Evolutionary conservation across 2,888 invertebrate genomes (phyloP).

Genomic region (Lysandra bellargus): DNA sequence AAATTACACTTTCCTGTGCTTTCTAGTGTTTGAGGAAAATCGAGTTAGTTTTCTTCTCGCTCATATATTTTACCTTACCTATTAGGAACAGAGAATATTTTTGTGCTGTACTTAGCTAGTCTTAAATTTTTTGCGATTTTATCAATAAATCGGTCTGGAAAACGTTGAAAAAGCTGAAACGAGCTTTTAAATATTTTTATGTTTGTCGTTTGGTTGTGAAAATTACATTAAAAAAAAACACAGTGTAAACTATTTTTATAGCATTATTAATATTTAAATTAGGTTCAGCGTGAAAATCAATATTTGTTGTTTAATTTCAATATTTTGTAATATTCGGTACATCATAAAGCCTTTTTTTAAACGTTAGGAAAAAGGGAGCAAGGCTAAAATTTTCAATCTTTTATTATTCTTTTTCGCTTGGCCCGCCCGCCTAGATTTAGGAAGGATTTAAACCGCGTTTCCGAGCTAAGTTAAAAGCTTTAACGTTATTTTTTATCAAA

Average conservation of each 20-base stretch:
- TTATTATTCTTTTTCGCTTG: background rate
- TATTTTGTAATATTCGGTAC: too few relatives aligned
- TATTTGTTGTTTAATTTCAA: too few relatives aligned
- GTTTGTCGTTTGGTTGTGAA: too few relatives aligned
- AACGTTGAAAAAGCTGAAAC: too few relatives aligned
- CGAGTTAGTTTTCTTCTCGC: background rate
- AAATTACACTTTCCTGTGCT: conserved; percentile 12
- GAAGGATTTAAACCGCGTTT: background rate
- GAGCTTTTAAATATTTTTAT: too few relatives aligned
- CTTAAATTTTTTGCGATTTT: background rate
- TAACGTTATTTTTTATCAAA: background rate
- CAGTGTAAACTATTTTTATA: too few relatives aligned
- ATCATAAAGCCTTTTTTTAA: background rate
- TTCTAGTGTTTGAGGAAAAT: conserved; percentile 1
- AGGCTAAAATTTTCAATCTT: background rate
- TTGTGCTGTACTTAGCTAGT: background rate
- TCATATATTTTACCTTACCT: background rate
- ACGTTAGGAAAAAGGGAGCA: background rate
- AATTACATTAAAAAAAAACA: too few relatives aligned
- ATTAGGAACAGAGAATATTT: background rate
- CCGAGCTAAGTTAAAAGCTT: background rate
- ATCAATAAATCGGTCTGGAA: too few relatives aligned
- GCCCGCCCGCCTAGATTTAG: conserved; percentile 6
- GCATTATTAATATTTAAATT: too few relatives aligned
- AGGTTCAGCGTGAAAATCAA: too few relatives aligned